Percentiles rank a stretch among this genome's conserved stretches.
Conservation (phyloP, 1,140 invertebrate species). For the Sitophilus oryzae region DNA sequence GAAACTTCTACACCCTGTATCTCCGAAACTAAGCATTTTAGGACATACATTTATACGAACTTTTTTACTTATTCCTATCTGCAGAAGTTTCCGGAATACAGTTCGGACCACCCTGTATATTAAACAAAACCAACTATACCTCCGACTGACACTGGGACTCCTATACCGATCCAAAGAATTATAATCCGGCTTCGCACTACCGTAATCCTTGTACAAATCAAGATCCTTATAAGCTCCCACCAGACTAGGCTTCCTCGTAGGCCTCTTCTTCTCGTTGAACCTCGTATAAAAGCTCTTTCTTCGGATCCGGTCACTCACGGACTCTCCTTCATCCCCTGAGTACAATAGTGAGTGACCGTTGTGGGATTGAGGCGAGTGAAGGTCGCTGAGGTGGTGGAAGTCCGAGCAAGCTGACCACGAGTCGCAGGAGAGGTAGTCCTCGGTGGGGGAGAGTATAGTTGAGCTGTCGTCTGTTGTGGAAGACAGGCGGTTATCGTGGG, state of each 20-base stretch:
- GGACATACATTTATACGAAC: too few species aligned
- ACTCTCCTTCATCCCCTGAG: constrained; percentile 43
- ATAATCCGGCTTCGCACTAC: constrained; percentile 34
- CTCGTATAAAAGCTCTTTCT: constrained; percentile 82
- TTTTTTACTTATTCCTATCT: too few species aligned
- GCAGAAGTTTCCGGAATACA: too few species aligned
- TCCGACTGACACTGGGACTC: constrained; percentile 20
- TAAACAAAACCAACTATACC: too few species aligned
- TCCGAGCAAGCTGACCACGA: constrained; percentile 65
- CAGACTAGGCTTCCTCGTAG: constrained; percentile 40
- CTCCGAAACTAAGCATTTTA: too few species aligned
- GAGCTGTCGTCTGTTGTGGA: constrained; percentile 43
- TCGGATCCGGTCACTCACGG: constrained; percentile 74
- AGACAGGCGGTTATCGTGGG: constrained; percentile 45
- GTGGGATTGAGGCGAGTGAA: constrained; percentile 50
- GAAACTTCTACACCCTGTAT: too few species aligned
- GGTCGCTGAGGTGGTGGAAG: constrained; percentile 38
- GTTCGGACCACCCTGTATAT: too few species aligned
- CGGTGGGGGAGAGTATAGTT: constrained; percentile 52
- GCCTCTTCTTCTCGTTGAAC: constrained; percentile 74
- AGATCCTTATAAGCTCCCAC: constrained; percentile 36
- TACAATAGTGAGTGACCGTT: constrained; percentile 42
- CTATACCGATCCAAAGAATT: constrained; percentile 35
- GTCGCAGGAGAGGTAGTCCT: constrained; percentile 58
- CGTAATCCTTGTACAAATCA: constrained; percentile 33